Base-by-base conservation (phyloP, 2,888 invertebrate genomes). In the Harmothoe impar region DNA sequence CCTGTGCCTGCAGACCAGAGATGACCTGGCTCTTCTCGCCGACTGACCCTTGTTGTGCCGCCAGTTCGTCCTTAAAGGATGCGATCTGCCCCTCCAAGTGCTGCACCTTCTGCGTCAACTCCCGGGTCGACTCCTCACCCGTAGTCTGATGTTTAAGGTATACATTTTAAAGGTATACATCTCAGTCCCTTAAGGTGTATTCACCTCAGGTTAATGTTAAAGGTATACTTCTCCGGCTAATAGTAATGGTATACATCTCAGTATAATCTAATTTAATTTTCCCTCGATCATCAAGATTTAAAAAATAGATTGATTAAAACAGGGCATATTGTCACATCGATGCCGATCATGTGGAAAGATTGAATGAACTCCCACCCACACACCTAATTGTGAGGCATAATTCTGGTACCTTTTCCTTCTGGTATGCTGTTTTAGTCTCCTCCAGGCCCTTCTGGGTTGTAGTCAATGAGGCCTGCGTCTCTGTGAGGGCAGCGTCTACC, bases 321-420 rank as follows among this genome's bases (percentile, higher is more conserved):
- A n/a, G n/a, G n/a, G n/a, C n/a, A n/a, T n/a, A n/a, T n/a, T n/a
- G n/a, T n/a, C n/a, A n/a, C n/a, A n/a, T n/a, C n/a, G n/a, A n/a
- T n/a, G n/a, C n/a, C n/a, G n/a, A n/a, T n/a, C n/a, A n/a, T n/a
- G n/a, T n/a, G n/a, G n/a, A n/a, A n/a, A n/a, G n/a, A n/a, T n/a
- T n/a, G n/a, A n/a, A n/a, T n/a, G n/a, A n/a, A n/a, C n/a, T 43
- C 43, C 43, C 3, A 43, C 43, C 43, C 10, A 43, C 43, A 43
- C 43, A 43, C 43, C 43, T 10, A 43, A 43, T 10, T 62, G n/a
- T 62, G 62, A 62, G 7, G n/a, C 20, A 62, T 5, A 62, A 62
- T 43, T 3, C 15, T n/a, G 5, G 31, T 29, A 93, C 93, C 93
- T 93, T 93, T 77, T 93, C 92, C 52, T 92, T 92, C 23, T 92